Base-by-base conservation (phyloP, 2,797 vertebrate genomes). In the Clamator glandarius region DNA sequence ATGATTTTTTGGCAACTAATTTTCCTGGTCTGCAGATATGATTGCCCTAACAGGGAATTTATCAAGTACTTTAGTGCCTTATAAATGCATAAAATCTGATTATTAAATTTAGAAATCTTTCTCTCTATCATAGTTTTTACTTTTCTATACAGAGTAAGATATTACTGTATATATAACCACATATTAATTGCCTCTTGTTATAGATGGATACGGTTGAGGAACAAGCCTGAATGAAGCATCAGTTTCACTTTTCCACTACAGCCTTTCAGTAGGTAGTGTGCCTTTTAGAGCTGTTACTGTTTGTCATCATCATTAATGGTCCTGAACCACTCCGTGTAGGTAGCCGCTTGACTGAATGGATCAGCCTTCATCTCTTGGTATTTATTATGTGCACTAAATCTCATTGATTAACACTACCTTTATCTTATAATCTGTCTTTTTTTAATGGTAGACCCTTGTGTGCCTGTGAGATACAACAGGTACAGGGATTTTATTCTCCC, bases 311-410 rank as follows among this genome's bases (percentile, higher is more conserved):
- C 74, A 55, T 54, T 93, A 87, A 93, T 59, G 75, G 70, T 58
- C 75, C 88, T 84, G 93, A 94, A 87, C 91, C 35, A 55, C 82
- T 82, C 42, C 94, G 51, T 3, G 3, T 70, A 70, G 82, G 63
- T 23, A 67, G 75, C 62, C 93, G 29, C 77, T 77, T 54, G 36
- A 58, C 69, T 58, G 66, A 77, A 70, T 26, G 57, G 50, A 74
- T 66, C 51, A 67, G 26, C 52, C 78, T 54, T 74, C 46, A 39
- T 80, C 52, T 78, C 77, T 42, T 55, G 29, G 20, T 70, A 33
- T 88, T 94, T 85, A 74, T 84, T n/a, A 59, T 12, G 28, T 70
- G 57, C 48, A 51, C 74, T 93, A 82, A 63, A 82, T 63, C 75
- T 87, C 35, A 44, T 35, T 77, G 59, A 48, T 55, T 87, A 50